phyloP scores from a whole-genome alignment of 1,140 invertebrate genomes.

The Drosophila carrolli region DNA sequence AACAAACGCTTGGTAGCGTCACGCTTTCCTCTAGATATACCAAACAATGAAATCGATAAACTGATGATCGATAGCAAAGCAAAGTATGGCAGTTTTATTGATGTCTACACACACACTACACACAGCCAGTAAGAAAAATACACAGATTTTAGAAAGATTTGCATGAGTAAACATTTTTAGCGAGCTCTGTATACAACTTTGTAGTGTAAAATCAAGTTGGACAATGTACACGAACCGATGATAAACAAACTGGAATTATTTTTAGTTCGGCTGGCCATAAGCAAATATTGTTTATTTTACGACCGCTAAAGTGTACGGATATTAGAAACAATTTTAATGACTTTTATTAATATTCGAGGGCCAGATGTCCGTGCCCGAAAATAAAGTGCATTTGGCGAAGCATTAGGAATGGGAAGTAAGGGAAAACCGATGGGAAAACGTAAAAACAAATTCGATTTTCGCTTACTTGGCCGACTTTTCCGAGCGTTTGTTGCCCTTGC shows the following conservation, averaged over 20 bases:
- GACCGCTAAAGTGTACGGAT: conserved; percentile 70
- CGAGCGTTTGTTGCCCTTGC: conserved; percentile 75
- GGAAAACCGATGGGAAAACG: background rate
- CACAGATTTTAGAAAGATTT: conserved; percentile 24
- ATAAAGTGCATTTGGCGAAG: conserved; percentile 14
- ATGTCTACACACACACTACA: conserved; percentile 22
- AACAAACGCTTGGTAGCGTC: conserved; percentile 17
- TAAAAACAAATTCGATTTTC: background rate
- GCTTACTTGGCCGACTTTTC: conserved; percentile 79
- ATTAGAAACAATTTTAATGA: conserved; percentile 66
- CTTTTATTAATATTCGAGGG: conserved; percentile 64
- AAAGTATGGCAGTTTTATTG: conserved; percentile 59
- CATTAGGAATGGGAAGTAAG: background rate
- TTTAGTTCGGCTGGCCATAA: conserved; percentile 45
- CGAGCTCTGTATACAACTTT: conserved; percentile 33
- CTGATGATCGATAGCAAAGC: conserved; percentile 56
- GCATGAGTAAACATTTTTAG: conserved; percentile 56
- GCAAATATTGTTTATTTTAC: conserved; percentile 68
- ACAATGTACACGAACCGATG: conserved; percentile 57
- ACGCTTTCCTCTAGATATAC: conserved; percentile 7
- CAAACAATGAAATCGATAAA: conserved; percentile 49
- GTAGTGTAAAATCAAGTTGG: conserved; percentile 62
- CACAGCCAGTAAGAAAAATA: conserved; percentile 19
- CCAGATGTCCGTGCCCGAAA: conserved; percentile 51
- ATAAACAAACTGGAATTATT: conserved; percentile 73